These are phyloP conservation scores for Mormyrops boulengeri DNA, from an alignment of 2,797 vertebrate genomes.

Conservation along the genomic window DNA sequence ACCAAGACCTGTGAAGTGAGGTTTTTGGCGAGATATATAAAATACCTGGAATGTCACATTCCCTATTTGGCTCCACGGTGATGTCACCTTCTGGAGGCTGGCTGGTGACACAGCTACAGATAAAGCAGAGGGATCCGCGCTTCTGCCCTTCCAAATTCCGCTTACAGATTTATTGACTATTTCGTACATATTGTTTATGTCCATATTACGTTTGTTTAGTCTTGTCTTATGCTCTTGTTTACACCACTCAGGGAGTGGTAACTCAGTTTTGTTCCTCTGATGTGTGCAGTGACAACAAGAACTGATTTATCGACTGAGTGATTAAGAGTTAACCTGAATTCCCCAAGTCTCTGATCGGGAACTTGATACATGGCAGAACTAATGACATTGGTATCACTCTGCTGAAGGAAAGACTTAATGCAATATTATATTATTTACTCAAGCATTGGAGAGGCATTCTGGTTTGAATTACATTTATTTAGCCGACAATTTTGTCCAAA, in stretches of 20 bases:
- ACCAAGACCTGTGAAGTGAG: background rate
- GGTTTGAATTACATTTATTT: background rate
- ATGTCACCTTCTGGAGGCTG: background rate
- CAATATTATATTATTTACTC: background rate
- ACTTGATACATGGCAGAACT: background rate
- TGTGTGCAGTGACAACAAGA: background rate
- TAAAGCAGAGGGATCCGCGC: background rate
- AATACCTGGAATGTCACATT: background rate
- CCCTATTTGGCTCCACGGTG: background rate
- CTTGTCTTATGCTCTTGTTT: background rate
- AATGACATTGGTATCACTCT: background rate
- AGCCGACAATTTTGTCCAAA: background rate
- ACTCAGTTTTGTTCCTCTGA: background rate
- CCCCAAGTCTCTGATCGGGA: background rate
- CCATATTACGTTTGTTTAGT: background rate
- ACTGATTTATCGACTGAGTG: background rate
- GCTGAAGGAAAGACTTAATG: background rate
- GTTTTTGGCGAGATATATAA: background rate
- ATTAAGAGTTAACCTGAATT: background rate
- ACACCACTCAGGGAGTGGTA: background rate
- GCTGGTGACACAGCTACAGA: background rate
- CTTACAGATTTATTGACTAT: background rate
- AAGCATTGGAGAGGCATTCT: background rate
- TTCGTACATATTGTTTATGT: background rate
- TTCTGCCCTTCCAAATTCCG: background rate